Evolutionary conservation across 2,888 invertebrate genomes (phyloP), one percentile per base, ranked within the genome.

Genomic region (Lobophora halterata): DNA sequence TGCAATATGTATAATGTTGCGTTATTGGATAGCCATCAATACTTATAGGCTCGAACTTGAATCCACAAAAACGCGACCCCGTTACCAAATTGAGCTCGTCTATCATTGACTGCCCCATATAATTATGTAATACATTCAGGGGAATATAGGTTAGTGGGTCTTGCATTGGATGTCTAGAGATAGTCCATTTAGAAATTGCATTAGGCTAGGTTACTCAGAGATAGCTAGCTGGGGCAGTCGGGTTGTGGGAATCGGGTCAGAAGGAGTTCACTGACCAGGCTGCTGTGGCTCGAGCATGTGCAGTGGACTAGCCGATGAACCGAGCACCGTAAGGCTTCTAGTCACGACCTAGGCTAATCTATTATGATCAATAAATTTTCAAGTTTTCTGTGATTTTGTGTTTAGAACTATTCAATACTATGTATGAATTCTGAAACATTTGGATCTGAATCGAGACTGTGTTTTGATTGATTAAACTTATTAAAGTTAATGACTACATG

Each of bases 161-260:
- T 21, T 20, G 39, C 44, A 39, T 32, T 41, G 20, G 46, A 33
- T 41, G 21, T 39, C 30, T 29, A 30, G 25, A 32, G 48, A 46
- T 46, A 38, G 18, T 32, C 37, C 37, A 47, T 45, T 47, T 48
- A 46, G 48, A 37, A 28, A 43, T 43, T 43, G 42, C 40, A 38
- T 47, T 34, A 37, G 21, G 20, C 28, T 34, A 26, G 30, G 30
- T 31, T 14, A 9, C 7, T 16, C 9, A 32, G 24, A 28, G 24
- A 8, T 25, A 10, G 23, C 13, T 17, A 28, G 27, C 24, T 21
- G 27, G 20, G 30, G 10, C 10, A n/a, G 46, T 35, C 26, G 35
- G 26, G 34, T 38, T 17, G 21, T 31, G 48, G 23, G 50, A 73
- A 72, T 47, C 67, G 61, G 74, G 75, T 73, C 77, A 72, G 49